Conservation (phyloP, 2,113 vertebrate genomes). For the Cyprinus carpio region DNA sequence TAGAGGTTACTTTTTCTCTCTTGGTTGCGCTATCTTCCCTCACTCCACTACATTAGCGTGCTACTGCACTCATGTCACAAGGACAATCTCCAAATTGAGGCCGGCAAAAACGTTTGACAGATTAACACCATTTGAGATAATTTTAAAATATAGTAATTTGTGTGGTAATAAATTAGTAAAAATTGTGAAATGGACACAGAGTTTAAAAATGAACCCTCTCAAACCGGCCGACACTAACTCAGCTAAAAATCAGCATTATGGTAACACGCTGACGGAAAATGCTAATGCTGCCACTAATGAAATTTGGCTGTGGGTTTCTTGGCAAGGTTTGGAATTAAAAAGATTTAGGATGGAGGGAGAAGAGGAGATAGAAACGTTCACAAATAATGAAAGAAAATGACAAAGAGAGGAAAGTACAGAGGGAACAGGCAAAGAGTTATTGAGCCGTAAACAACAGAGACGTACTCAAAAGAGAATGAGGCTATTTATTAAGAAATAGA, state of each 20-base stretch:
- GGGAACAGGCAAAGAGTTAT: constrained; percentile 18
- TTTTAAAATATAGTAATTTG: too few relatives aligned
- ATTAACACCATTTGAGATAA: too few relatives aligned
- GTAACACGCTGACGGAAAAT: constrained; percentile 16
- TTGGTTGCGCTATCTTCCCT: background rate
- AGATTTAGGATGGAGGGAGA: constrained; percentile 6
- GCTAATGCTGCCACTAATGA: constrained; percentile 7
- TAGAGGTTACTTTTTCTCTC: constrained; percentile 30
- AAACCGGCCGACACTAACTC: background rate
- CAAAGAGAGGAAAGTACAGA: constrained; percentile 27
- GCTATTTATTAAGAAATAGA: constrained; percentile 32
- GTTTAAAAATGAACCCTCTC: background rate
- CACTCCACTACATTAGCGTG: constrained; percentile 17
- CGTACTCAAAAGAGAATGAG: constrained; percentile 24
- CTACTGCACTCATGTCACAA: background rate
- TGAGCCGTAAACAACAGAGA: constrained; percentile 30
- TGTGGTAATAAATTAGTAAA: background rate
- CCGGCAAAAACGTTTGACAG: constrained; percentile 11
- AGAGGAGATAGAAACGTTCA: constrained; percentile 14
- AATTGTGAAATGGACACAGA: background rate
- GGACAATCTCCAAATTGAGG: constrained; percentile 28
- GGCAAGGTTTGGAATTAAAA: constrained; percentile 26
- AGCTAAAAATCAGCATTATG: constrained; percentile 18
- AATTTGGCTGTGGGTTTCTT: constrained; percentile 15
- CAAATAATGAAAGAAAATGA: constrained; percentile 22